Evolutionary conservation across 1,140 invertebrate genomes (phyloP).

Genomic region (Aradophagus sp.): DNA sequence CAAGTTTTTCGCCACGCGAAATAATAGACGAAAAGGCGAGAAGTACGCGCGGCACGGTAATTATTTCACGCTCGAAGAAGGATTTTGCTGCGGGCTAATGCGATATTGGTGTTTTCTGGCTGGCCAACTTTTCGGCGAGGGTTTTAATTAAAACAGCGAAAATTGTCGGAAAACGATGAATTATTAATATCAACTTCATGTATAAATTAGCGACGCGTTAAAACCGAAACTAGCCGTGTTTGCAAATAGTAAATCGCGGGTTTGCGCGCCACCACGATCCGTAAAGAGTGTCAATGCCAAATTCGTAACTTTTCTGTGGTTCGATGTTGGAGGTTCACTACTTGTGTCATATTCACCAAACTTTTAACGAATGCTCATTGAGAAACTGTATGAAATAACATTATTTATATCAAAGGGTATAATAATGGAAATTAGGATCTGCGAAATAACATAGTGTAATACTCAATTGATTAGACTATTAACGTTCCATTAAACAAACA

Average conservation of each 20-base stretch:
- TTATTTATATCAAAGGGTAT: no score
- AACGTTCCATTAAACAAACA: no score
- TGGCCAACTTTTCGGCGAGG: constrained; percentile 73
- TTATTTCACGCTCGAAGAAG: constrained; percentile 58
- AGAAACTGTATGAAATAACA: no score
- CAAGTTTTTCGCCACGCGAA: constrained; percentile 51
- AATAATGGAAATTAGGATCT: no score
- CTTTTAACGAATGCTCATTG: no score
- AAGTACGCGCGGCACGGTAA: constrained; percentile 53
- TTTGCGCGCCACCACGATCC: constrained; percentile 47
- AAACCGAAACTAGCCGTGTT: constrained; percentile 70
- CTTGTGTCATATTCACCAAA: no score
- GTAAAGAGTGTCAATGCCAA: constrained; percentile 27
- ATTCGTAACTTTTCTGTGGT: constrained; percentile 36
- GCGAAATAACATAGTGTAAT: no score
- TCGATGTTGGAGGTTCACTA: no score
- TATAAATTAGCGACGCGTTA: constrained; percentile 73
- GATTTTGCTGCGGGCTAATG: constrained; percentile 58
- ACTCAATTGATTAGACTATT: no score
- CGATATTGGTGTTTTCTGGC: constrained; percentile 71
- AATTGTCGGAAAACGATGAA: constrained; percentile 72
- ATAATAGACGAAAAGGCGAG: constrained; percentile 59
- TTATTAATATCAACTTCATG: constrained; percentile 74
- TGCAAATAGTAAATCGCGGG: constrained; percentile 55
- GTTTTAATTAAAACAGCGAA: constrained; percentile 75